These are phyloP conservation scores for Arbacia lixula DNA, from an alignment of 53 echinoderm and acorn worm species.

Conservation along the genomic window DNA sequence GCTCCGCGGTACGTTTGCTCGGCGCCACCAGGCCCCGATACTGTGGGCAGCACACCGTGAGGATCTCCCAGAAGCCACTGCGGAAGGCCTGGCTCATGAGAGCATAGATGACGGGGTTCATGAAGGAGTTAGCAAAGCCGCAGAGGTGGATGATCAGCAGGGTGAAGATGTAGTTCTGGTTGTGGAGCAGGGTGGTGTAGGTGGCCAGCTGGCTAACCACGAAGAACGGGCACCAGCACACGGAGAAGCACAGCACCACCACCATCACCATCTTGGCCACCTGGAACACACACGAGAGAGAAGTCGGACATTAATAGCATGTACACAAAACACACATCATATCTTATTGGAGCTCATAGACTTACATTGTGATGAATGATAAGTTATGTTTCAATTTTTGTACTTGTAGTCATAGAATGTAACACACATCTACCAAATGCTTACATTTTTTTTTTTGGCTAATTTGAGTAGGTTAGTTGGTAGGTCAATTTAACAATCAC, in stretches of 20 bases:
- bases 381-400: too few species aligned
- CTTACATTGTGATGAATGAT: too few species aligned
- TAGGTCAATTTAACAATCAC: too few species aligned
- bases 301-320: background rate
- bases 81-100: constrained; percentile 92
- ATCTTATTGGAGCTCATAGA: too few species aligned
- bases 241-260: constrained; percentile 79
- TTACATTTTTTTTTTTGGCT: too few species aligned
- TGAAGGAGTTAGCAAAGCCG: constrained; percentile 78
- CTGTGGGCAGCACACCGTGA: constrained; percentile 76
- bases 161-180: constrained; percentile 76
- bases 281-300: constrained; percentile 49
- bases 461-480: too few species aligned
- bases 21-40: constrained; percentile 58
- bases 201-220: constrained; percentile 61
- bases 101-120: constrained; percentile 92
- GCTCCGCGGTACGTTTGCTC: constrained; percentile 10
- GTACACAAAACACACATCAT: background rate
- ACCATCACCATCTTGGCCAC: constrained; percentile 98
- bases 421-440: too few species aligned
- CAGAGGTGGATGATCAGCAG: constrained; percentile 66
- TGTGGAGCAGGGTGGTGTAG: constrained; percentile 38
- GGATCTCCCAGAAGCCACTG: constrained; percentile 74
- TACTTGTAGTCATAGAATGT: too few species aligned
- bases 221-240: constrained; percentile 88